Percentiles rank a stretch among this genome's conserved stretches.
Conservation (phyloP, 2,797 vertebrate species). For the Peromyscus nudipes region DNA sequence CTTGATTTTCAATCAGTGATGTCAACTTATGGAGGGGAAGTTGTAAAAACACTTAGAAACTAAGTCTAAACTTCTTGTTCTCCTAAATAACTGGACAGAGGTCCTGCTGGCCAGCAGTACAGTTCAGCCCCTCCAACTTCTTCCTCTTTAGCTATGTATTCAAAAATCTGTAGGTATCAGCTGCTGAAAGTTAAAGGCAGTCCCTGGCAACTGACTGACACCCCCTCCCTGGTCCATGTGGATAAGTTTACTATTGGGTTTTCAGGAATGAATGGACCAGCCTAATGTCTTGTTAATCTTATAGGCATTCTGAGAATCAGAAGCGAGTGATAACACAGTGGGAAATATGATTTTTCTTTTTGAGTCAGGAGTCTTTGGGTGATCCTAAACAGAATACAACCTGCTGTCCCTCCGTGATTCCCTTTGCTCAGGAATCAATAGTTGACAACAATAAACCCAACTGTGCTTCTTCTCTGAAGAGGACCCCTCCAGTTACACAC, state of each 20-base stretch:
- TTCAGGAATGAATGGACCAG: not conserved
- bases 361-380: not conserved
- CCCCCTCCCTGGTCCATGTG: not conserved
- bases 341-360: not conserved
- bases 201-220: not conserved
- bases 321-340: not conserved
- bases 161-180: not conserved
- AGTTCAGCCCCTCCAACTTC: not conserved
- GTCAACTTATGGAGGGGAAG: not conserved
- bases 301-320: not conserved
- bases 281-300: not conserved
- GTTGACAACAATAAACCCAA: not conserved
- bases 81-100: not conserved
- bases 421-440: not conserved
- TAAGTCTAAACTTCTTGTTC: not conserved
- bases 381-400: not conserved
- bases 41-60: not conserved
- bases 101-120: not conserved
- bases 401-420: not conserved
- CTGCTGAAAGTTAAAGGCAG: not conserved
- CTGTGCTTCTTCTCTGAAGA: not conserved
- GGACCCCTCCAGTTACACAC: not conserved
- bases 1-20: slow-evolving; percentile 12
- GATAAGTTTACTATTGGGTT: not conserved
- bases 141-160: not conserved